Evolutionary conservation across 2,797 vertebrate genomes (phyloP).

Genomic region (Sparus aurata): DNA sequence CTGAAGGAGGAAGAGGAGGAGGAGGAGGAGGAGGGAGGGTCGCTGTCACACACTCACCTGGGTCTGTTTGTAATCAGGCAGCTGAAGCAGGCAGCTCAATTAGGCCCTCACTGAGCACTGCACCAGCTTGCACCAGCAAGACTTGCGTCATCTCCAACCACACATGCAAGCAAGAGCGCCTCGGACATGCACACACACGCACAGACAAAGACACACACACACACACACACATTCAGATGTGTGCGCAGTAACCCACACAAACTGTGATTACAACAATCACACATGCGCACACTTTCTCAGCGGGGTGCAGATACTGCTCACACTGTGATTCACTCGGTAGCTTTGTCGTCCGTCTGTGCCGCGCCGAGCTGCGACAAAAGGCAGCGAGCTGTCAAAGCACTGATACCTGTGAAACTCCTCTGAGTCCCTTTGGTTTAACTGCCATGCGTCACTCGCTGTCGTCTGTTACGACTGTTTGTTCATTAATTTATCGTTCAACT

Average conservation of each 20-base stretch:
- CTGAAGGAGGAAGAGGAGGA: slow-evolving; percentile 20
- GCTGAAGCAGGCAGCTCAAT: slow-evolving; percentile 54
- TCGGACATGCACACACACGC: slow-evolving; percentile 6
- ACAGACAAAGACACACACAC: background rate
- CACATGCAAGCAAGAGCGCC: slow-evolving; percentile 40
- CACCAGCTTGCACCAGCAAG: slow-evolving; percentile 34
- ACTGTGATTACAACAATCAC: slow-evolving; percentile 56
- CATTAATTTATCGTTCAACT: background rate
- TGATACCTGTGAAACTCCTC: slow-evolving; percentile 30
- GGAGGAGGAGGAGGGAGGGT: slow-evolving; percentile 27
- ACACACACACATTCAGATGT: slow-evolving; percentile 24
- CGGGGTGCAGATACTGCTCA: slow-evolving; percentile 43
- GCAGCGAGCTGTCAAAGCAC: slow-evolving; percentile 15
- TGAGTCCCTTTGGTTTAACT: slow-evolving; percentile 11
- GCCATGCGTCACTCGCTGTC: background rate
- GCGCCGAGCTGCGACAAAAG: slow-evolving; percentile 32
- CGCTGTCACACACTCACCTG: slow-evolving; percentile 70
- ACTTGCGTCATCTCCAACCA: slow-evolving; percentile 53
- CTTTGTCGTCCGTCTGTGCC: slow-evolving; percentile 60
- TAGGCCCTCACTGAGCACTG: slow-evolving; percentile 29
- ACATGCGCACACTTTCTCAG: slow-evolving; percentile 43
- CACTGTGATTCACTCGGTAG: slow-evolving; percentile 52
- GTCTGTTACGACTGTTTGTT: slow-evolving; percentile 39
- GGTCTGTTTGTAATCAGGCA: slow-evolving; percentile 79
- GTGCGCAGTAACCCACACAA: slow-evolving; percentile 52